phyloP scores from a whole-genome alignment of 2,888 invertebrate species.

The Scaptomyza caliginosa region DNA sequence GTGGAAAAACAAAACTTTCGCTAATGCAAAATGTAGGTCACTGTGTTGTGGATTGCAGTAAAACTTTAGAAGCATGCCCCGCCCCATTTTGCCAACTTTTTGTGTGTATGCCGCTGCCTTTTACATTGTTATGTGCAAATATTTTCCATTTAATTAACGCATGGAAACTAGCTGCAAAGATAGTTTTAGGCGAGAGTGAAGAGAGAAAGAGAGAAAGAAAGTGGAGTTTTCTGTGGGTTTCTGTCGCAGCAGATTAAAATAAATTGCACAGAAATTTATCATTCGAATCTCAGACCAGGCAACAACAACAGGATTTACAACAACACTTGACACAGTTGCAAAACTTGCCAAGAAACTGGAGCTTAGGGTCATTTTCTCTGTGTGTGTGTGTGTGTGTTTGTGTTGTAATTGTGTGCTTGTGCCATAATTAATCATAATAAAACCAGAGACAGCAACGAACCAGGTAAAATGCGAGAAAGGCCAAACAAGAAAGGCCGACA shows the following conservation, averaged over 20 bases:
- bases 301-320: constrained; percentile 25
- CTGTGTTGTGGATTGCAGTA: constrained; percentile 61
- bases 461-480: constrained; percentile 40
- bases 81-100: neutral
- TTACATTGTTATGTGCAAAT: constrained; percentile 63
- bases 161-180: constrained; percentile 53
- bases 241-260: constrained; percentile 76
- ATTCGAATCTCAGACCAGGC: constrained; percentile 64
- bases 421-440: constrained; percentile 77
- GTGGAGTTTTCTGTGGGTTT: constrained; percentile 3
- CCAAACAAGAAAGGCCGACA: constrained; percentile 1
- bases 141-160: constrained; percentile 78
- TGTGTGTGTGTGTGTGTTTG: constrained; percentile 19
- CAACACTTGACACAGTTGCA: constrained; percentile 68
- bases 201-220: neutral
- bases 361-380: constrained; percentile 60
- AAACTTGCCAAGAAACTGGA: constrained; percentile 73
- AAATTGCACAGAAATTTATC: constrained; percentile 76
- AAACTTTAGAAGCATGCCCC: constrained; percentile 33
- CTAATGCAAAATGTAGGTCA: constrained; percentile 64
- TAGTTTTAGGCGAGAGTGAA: neutral
- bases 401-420: constrained; percentile 41
- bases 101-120: neutral
- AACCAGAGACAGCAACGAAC: constrained; percentile 53
- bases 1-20: constrained; percentile 55